Conservation (phyloP, 2,888 invertebrate species). For the Sminthurides aquaticus region DNA sequence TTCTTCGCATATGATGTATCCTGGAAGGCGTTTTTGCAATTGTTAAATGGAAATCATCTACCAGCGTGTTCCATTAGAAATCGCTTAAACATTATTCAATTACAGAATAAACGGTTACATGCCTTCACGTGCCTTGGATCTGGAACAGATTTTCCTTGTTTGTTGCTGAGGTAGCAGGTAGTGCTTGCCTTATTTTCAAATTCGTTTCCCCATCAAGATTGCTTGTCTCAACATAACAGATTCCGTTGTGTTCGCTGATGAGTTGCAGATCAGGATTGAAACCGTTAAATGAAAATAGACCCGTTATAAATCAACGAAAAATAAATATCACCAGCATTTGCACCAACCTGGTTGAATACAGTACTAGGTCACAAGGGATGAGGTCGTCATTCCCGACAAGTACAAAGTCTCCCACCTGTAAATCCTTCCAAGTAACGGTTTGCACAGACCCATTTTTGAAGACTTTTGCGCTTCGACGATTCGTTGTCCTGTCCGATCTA, state of each 20-base stretch:
- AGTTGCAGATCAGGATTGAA: not conserved
- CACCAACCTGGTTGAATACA: conserved; percentile 78
- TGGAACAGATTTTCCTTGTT: not conserved
- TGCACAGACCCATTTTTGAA: conserved; percentile 72
- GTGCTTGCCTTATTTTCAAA: conserved; percentile 90
- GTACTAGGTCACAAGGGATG: conserved; percentile 92
- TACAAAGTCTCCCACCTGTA: conserved; percentile 88
- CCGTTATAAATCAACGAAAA: not conserved
- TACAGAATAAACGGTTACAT: not conserved
- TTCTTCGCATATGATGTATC: conserved; percentile 85
- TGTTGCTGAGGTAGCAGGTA: conserved; percentile 67
- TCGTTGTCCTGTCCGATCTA: conserved; percentile 90
- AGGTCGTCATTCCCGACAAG: conserved; percentile 85
- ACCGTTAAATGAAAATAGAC: not conserved
- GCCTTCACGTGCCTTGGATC: not conserved
- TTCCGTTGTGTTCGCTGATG: conserved; percentile 86
- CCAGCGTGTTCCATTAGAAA: too few species aligned
- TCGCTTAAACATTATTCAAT: too few species aligned
- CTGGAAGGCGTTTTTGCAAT: too few species aligned
- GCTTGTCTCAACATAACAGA: conserved; percentile 99
- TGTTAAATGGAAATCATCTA: conserved; percentile 61
- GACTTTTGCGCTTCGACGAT: conserved; percentile 78
- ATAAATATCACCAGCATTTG: not conserved
- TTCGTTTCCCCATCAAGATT: conserved; percentile 99
- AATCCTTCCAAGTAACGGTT: conserved; percentile 71